These are phyloP conservation scores for Brachyhypopomus occidentalis DNA, from an alignment of 2,113 vertebrate species.

Conservation along the genomic window DNA sequence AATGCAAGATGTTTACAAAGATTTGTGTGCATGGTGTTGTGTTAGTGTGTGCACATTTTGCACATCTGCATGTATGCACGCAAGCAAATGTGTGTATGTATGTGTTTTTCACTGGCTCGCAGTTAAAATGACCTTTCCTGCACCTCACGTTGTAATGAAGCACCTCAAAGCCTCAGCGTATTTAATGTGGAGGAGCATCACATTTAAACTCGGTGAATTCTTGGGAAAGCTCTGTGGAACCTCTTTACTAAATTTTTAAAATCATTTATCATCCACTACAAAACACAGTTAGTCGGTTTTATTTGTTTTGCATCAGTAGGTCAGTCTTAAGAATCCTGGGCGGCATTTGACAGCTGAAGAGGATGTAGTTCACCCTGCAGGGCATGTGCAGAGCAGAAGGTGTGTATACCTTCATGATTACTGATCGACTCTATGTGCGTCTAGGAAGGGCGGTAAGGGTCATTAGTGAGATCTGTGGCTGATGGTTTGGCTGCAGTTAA, in stretches of 20 bases:
- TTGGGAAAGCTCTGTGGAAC: constrained; percentile 4
- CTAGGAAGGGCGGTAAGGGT: background rate
- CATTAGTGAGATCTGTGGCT: background rate
- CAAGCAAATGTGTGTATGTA: background rate
- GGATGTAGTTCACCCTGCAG: background rate
- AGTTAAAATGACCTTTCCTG: background rate
- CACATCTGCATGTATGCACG: too few species aligned
- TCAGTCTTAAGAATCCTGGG: background rate
- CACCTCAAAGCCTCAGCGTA: constrained; percentile 29
- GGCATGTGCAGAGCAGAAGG: background rate
- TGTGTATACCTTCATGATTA: too few species aligned
- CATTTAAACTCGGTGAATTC: constrained; percentile 14
- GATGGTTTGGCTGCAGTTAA: too few species aligned
- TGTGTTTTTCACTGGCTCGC: constrained; percentile 15
- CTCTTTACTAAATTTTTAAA: constrained; percentile 44
- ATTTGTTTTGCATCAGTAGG: constrained; percentile 31
- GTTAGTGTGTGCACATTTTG: too few species aligned
- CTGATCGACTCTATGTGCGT: background rate
- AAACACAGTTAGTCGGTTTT: constrained; percentile 52
- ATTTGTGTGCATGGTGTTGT: background rate
- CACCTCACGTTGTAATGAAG: background rate
- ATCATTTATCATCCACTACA: constrained; percentile 41
- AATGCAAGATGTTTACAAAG: background rate
- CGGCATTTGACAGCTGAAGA: constrained; percentile 10
- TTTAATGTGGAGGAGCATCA: background rate